Evolutionary conservation across 2,888 invertebrate species (phyloP).

Genomic region (Acleris holmiana): DNA sequence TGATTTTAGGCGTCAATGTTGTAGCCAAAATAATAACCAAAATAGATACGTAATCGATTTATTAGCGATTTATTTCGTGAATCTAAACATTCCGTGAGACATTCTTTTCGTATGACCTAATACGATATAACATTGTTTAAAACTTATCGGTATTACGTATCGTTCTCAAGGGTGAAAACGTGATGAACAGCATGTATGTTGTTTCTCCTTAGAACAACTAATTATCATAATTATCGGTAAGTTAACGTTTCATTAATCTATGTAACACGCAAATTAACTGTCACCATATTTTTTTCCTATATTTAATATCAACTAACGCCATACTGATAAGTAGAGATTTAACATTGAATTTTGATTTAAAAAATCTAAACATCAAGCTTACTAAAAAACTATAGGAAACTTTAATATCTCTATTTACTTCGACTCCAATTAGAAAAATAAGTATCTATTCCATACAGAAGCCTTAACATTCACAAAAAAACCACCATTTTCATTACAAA

Average conservation of each 20-base stretch:
- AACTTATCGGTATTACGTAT: slow-evolving; percentile 2
- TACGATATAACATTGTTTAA: slow-evolving; percentile 1
- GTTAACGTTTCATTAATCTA: not conserved
- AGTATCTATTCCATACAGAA: not conserved
- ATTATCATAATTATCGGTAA: not conserved
- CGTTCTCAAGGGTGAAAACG: slow-evolving; percentile 6
- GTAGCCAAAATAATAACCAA: slow-evolving; percentile 3
- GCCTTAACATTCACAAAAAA: slow-evolving; percentile 7
- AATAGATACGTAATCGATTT: slow-evolving; percentile 7
- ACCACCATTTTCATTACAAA: slow-evolving; percentile 17
- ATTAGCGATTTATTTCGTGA: not conserved
- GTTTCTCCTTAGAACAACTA: not conserved
- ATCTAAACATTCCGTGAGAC: slow-evolving; percentile 1
- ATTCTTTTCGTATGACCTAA: slow-evolving; percentile 10
- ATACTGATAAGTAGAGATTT: too few species aligned
- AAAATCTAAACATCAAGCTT: too few species aligned
- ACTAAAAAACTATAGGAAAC: too few species aligned
- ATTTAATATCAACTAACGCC: too few species aligned
- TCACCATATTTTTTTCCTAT: too few species aligned
- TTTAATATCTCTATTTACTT: not conserved
- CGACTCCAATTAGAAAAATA: not conserved
- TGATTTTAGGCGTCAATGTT: slow-evolving; percentile 15
- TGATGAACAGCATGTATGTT: slow-evolving; percentile 3
- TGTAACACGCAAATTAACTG: too few species aligned
- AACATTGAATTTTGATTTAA: too few species aligned